Evolutionary conservation across 2,888 invertebrate species (phyloP), one percentile per base, ranked within the genome.

Genomic region (Drosophila percnosoma): DNA sequence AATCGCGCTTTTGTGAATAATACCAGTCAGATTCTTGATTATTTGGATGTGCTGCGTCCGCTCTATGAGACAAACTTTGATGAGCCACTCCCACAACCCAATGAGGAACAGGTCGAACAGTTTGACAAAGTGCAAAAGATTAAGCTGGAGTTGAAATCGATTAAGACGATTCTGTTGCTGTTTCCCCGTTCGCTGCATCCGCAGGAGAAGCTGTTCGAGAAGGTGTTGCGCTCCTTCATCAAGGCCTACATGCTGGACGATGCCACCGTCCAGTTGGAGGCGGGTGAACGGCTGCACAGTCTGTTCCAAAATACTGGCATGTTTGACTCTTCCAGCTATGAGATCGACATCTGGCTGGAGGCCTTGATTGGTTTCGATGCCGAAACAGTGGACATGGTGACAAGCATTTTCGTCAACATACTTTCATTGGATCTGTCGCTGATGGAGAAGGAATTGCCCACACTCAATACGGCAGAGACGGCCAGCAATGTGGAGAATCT

Each of bases 311-410:
- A 94, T 68, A 95, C 95, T 0, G 94, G 94, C 7, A 93, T 96
- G 75, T 97, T 97, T 90, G 94, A 94, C 27, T 95, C 94, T 75
- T 93, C 94, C 73, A 82, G 80, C 33, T 78, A 92, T 65, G 96
- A 97, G 93, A 94, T 96, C 49, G 94, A 95, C 89, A 93, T 96
- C 68, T 95, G 96, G 94, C 91, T 96, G 34, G 94, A 95, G 80
- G 91, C 93, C 75, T 68, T 92, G 53, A 66, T 92, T 53, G 79
- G 86, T 83, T 73, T 87, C 60, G 78, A 88, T 73, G 75, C 67
- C 0, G 68, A 73, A 6, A 87, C 90, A 0, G 88, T 92, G 2
- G 82, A 87, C 29, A 75, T 91, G 48, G 90, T 91, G 2, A 75
- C 90, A 0, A 68, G 76, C 66, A 81, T 92, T 71, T 83, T 92